Conservation (phyloP, 1,140 invertebrate species). For the Platyscapa corneri region DNA sequence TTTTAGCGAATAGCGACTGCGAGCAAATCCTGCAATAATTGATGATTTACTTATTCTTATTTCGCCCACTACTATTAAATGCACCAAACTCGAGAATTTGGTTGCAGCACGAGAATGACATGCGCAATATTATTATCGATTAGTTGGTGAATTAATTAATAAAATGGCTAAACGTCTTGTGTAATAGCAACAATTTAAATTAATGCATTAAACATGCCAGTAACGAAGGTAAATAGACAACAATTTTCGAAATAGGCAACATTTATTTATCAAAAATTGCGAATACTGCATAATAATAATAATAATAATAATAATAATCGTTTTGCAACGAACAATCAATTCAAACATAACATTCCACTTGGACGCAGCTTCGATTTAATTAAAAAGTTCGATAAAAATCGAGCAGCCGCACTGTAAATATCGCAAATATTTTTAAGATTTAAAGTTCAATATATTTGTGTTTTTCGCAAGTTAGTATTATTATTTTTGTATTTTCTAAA, state of each 20-base stretch:
- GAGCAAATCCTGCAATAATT: background rate
- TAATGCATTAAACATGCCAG: background rate
- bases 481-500: background rate
- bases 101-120: too few relatives aligned
- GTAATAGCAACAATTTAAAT: background rate
- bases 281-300: too few relatives aligned
- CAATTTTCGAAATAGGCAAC: too few relatives aligned
- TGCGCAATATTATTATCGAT: too few relatives aligned
- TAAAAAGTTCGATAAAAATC: background rate
- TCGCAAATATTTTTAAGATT: background rate
- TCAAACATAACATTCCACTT: too few relatives aligned
- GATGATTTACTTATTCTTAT: background rate
- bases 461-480: background rate
- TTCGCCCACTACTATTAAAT: background rate
- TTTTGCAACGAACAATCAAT: too few relatives aligned
- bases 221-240: too few relatives aligned
- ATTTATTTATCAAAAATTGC: too few relatives aligned
- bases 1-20: background rate
- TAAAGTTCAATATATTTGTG: background rate
- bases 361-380: too few relatives aligned
- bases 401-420: background rate
- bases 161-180: background rate
- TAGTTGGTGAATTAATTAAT: background rate
- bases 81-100: too few relatives aligned
- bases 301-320: too few relatives aligned